Base-by-base conservation (phyloP, 92 coral and sea anemone species). In the Zoanthus gigantus region DNA sequence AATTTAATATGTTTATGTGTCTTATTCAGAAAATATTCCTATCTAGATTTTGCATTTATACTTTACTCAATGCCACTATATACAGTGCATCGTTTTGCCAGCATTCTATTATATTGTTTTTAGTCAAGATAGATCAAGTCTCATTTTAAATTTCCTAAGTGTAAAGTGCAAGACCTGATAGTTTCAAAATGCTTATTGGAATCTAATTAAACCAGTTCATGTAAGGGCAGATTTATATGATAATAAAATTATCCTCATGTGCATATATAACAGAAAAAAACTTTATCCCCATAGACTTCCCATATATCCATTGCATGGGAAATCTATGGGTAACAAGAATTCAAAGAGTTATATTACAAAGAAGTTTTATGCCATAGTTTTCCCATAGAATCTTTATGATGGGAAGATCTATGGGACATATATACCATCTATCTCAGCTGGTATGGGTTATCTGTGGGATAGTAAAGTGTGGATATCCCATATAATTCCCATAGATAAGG, bases 391-490 rank as follows among this genome's bases (percentile, higher is more conserved):
- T 46, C 45, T 50, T 75, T 77, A 63, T 73, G 37, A 85, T 77
- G 84, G 90, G 52, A 18, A 77, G 42, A 66, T 60, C 77, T 76
- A 86, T 86, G 83, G 89, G 77, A 73, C 81, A 72, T 53, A 84
- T 71, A 84, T 71, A 84, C 72, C 72, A 47, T 71, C n/a, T 52
- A 52, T 71, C 79, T 72, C 47, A 84, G 79, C 74, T 61, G 84
- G 47, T 54, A 28, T 79, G 86, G 86, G 54, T 45, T 45, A n/a
- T 52, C 54, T 74, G 29, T 74, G 79, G 79, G 54, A 86, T 61
- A 86, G 50, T 86, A n/a, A 9, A 86, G 44, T 54, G 72, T 75
- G 89, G 48, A 45, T 74, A 69, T 86, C 83, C 89, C 76, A 48
- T 86, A 86, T 86, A 54, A 69, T 71, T 84, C 60, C 88, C 88